A percentile compares a stretch with the other conserved stretches of the same genome.
These are phyloP conservation scores for Sturmia bella DNA, from an alignment of 2,888 invertebrate genomes.

Conservation along the genomic window DNA sequence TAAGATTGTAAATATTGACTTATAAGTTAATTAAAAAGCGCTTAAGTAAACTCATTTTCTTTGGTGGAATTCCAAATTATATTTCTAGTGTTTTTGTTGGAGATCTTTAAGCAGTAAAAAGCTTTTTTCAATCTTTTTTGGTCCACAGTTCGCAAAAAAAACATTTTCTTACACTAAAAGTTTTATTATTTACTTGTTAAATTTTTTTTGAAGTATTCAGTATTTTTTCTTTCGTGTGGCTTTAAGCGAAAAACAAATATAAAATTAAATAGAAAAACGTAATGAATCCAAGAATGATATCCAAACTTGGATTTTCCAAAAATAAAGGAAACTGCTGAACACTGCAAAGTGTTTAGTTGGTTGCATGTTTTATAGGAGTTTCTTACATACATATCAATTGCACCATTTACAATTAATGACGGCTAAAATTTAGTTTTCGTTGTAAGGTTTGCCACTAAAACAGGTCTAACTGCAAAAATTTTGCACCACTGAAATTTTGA, in stretches of 20 bases:
- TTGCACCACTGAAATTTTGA: background rate
- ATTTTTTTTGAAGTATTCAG: constrained; percentile 22
- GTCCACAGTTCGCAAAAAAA: too few species aligned
- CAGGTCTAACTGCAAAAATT: constrained; percentile 29
- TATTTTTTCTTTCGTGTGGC: background rate
- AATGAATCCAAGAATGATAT: background rate
- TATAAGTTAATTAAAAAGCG: too few species aligned
- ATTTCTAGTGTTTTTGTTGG: too few species aligned
- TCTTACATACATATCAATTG: constrained; percentile 31
- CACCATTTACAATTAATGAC: constrained; percentile 48
- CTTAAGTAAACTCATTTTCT: too few species aligned
- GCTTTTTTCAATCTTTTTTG: too few species aligned
- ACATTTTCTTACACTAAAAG: background rate
- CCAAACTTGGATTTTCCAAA: constrained; percentile 27
- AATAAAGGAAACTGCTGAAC: background rate
- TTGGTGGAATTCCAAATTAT: too few species aligned
- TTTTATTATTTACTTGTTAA: constrained; percentile 42
- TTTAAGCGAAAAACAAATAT: background rate
- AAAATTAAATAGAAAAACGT: constrained; percentile 24
- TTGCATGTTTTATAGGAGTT: constrained; percentile 5
- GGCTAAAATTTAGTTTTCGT: constrained; percentile 26
- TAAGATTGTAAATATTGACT: too few species aligned
- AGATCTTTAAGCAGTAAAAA: too few species aligned
- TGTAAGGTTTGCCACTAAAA: constrained; percentile 23
- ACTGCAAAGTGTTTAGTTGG: background rate